Conservation (phyloP, 1,140 invertebrate genomes). For the Thereuonema tuberculata region DNA sequence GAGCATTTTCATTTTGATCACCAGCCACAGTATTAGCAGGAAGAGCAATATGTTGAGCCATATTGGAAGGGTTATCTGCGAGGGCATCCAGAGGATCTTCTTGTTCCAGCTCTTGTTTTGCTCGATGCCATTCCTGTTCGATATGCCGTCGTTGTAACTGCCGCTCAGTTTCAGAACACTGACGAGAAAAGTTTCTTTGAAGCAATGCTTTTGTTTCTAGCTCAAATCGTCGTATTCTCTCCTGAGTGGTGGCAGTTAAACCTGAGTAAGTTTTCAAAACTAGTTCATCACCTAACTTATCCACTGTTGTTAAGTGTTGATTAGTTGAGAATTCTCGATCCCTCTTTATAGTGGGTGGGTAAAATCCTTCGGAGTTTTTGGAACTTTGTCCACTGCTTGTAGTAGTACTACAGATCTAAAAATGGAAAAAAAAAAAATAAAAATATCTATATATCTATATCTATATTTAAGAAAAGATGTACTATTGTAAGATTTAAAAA, state of each 20-base stretch:
- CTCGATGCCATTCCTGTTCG: constrained; percentile 44
- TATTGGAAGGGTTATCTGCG: too few species aligned
- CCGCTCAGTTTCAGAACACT: constrained; percentile 33
- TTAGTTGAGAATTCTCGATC: too few species aligned
- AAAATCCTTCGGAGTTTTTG: too few species aligned
- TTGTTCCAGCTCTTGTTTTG: constrained; percentile 47
- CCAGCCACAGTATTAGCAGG: neutral
- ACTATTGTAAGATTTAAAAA: too few species aligned
- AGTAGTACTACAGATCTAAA: too few species aligned
- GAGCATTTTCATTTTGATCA: neutral
- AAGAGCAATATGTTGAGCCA: constrained; percentile 22
- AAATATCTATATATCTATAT: too few species aligned
- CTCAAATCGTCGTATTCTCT: constrained; percentile 51
- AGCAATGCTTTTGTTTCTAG: constrained; percentile 53
- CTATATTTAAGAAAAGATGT: too few species aligned
- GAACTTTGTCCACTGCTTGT: too few species aligned
- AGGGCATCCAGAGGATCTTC: constrained; percentile 44
- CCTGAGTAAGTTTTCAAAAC: constrained; percentile 43
- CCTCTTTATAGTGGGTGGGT: too few species aligned
- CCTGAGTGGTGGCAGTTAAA: constrained; percentile 43
- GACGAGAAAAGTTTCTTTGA: constrained; percentile 34
- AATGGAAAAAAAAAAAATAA: too few species aligned
- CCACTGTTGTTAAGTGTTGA: too few species aligned
- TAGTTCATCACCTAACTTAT: constrained; percentile 31
- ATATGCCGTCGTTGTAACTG: constrained; percentile 41